phyloP scores from a whole-genome alignment of 2,113 vertebrate species.

The Noctilio leporinus region DNA sequence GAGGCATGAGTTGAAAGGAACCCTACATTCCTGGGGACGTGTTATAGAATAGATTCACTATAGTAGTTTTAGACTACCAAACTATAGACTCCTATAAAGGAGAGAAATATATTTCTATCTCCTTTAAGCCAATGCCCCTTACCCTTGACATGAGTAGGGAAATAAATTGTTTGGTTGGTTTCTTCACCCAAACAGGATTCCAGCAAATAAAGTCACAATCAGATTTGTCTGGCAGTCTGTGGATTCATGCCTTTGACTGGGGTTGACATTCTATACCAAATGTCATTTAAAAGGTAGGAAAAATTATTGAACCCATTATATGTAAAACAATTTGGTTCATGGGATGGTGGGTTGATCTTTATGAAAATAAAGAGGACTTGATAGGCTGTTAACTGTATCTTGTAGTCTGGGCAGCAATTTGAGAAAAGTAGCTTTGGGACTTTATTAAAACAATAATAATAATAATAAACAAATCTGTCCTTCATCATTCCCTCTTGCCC shows the following conservation, averaged over 20 bases:
- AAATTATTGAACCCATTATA: not conserved
- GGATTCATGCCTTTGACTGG: not conserved
- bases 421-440: not conserved
- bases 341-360: not conserved
- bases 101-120: not conserved
- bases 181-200: not conserved
- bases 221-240: not conserved
- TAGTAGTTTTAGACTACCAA: not conserved
- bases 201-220: not conserved
- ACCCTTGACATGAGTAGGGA: not conserved
- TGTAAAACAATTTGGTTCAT: not conserved
- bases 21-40: not conserved
- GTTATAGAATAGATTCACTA: not conserved
- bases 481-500: rapidly evolving
- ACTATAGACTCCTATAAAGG: not conserved
- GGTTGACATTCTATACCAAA: not conserved
- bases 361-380: not conserved
- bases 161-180: not conserved
- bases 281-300: not conserved
- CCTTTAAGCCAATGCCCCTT: not conserved
- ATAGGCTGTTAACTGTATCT: not conserved
- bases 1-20: not conserved
- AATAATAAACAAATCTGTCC: not conserved
- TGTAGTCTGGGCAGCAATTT: not conserved
- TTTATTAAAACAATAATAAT: not conserved